Evolutionary conservation across 2,888 invertebrate species (phyloP), one percentile per base, ranked within the genome.

Genomic region (Diarsia rubi): DNA sequence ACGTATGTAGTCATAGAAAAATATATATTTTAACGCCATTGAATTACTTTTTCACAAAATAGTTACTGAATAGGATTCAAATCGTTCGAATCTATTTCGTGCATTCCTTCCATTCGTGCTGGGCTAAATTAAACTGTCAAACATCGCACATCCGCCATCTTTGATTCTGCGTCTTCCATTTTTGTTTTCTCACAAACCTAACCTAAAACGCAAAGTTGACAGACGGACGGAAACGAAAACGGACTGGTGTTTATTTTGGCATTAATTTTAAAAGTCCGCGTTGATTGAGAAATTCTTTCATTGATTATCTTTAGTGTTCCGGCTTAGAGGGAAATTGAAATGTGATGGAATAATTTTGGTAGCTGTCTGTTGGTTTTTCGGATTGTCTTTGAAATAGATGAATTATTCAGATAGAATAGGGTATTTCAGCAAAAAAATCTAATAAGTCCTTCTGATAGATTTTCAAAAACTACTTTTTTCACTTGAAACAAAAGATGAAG

Each of bases 181-280:
- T 79, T 24, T 60, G 69, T 31, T 45, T 79, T 8, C 45, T 74
- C 74, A 0, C 0, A 1, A 8, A 67, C 12, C 42, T 31, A 69
- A 69, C 62, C 44, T 67, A 81, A 81, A 81, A 63, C 19, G 62
- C 47, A 6, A 27, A 42, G 62, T 68, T 73, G 82, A 85, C 82
- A 69, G 85, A 82, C 73, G 27, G 57, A 67, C 85, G 86, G 86
- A 86, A 82, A 69, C 64, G 67, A 42, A 67, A 16, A 31, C 67
- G 11, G 49, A 31, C 16, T 19, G 4, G 6, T 86, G 75, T 86
- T 86, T 84, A 78, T 86, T 81, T 86, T 85, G 82, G 82, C 83
- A 27, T 62, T 69, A 64, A 79, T 75, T 75, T 79, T 79, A 70
- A 75, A 78, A 64, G 59, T 75, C 59, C 5, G n/a, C 37, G 82